Evolutionary conservation across 2,888 invertebrate genomes (phyloP), one percentile per base, ranked within the genome.

Genomic region (Kryphioiulus occultus): DNA sequence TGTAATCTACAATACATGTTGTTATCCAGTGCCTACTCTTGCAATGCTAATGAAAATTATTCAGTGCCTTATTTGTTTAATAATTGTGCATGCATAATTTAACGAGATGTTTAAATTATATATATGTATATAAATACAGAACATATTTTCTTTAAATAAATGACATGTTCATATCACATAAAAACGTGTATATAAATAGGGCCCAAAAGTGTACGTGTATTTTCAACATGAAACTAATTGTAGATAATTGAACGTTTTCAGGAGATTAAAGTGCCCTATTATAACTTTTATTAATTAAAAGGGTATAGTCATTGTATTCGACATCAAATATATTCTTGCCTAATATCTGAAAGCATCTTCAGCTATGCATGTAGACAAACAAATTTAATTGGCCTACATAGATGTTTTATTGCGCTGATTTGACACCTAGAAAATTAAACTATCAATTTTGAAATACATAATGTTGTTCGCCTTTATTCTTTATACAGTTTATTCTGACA

Each of bases 51-150:
- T 68, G 12, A 68, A 78, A 78, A 30, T 32, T 68, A 22, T 78
- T 78, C 78, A 78, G 78, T 78, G 78, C 78, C 78, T 78, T 78
- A 78, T 78, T 78, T 26, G 78, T 78, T 78, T 78, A 78, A 78
- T 30, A 78, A 32, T 15, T 78, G 78, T 78, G 78, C 78, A 78
- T 78, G 78, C 78, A 78, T 78, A 78, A 78, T 78, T 78, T 78
- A 78, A 78, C 30, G 78, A 78, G 17, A 78, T 78, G 78, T 78
- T 78, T 78, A 78, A 78, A 78, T 30, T 78, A 78, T 78, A 78
- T 78, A 53, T 53, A n/a, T 53, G 15, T 32, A 78, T 78, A 78
- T 78, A 78, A 78, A 78, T 78, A 78, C 78, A 78, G 30, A 78
- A 30, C 12, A 78, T 78, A 78, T 78, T 78, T 78, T 78, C 78